Evolutionary conservation across 2,797 vertebrate species (phyloP).

Genomic region (Hyperoplus immaculatus): DNA sequence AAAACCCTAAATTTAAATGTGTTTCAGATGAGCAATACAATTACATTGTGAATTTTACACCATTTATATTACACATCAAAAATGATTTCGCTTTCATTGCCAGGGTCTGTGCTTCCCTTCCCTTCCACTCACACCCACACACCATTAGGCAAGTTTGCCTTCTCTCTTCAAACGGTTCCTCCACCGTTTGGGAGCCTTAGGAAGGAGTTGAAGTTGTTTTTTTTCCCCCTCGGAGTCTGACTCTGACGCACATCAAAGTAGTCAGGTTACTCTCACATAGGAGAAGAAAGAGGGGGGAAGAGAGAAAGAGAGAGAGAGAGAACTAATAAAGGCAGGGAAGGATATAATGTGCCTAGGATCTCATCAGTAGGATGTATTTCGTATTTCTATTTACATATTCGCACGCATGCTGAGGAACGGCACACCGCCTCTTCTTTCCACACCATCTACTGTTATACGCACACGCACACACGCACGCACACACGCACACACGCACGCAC

Average conservation of each 20-base stretch:
- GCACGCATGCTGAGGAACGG: conserved; percentile 49
- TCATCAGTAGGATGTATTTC: conserved; percentile 58
- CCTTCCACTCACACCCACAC: conserved; percentile 62
- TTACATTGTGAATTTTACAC: conserved; percentile 27
- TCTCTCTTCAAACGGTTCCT: conserved; percentile 70
- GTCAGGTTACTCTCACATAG: conserved; percentile 63
- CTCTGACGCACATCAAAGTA: conserved; percentile 72
- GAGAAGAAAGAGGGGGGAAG: conserved; percentile 28
- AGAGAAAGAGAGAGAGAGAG: conserved; percentile 11
- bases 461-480: conserved; percentile 36
- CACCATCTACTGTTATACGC: conserved; percentile 49
- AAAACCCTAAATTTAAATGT: conserved; percentile 5
- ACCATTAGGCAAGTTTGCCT: conserved; percentile 75
- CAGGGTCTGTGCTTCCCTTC: conserved; percentile 51
- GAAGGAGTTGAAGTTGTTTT: conserved; percentile 52
- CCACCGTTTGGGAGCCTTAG: conserved; percentile 64
- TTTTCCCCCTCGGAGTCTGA: conserved; percentile 34
- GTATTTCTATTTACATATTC: conserved; percentile 61
- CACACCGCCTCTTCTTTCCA: conserved; percentile 61
- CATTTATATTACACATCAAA: conserved; percentile 48
- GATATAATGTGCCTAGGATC: conserved; percentile 38
- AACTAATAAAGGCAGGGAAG: conserved; percentile 16
- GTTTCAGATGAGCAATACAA: conserved; percentile 14
- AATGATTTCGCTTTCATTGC: conserved; percentile 48
- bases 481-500: neutral